phyloP scores from a whole-genome alignment of 2,888 invertebrate genomes.

The Athrips mouffetella region DNA sequence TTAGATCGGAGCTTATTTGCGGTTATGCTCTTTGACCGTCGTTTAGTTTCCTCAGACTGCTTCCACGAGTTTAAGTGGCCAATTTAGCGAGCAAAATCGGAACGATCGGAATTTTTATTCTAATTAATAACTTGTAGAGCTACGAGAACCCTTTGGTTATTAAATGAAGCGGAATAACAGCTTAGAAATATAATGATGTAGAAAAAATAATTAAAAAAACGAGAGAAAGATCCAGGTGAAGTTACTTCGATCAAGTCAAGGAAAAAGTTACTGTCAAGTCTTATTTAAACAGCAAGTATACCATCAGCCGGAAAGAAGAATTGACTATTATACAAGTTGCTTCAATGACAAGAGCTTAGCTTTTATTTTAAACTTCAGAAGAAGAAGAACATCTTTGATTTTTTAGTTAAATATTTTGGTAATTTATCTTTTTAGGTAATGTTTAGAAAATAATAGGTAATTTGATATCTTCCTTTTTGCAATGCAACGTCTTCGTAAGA shows the following conservation, averaged over 20 bases:
- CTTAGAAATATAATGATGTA: neutral
- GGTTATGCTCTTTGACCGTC: constrained; percentile 79
- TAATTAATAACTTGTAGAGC: constrained; percentile 70
- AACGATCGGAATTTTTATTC: constrained; percentile 75
- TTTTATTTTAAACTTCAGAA: too few relatives aligned
- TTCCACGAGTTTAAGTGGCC: constrained; percentile 76
- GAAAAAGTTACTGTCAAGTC: neutral
- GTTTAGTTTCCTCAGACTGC: constrained; percentile 74
- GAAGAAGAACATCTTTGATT: too few relatives aligned
- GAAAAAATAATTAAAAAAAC: neutral
- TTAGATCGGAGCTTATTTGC: constrained; percentile 76
- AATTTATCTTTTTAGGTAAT: too few relatives aligned
- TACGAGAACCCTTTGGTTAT: constrained; percentile 58
- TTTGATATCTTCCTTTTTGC: too few relatives aligned
- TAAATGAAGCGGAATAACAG: constrained; percentile 63
- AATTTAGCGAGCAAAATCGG: constrained; percentile 74
- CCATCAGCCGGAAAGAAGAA: too few relatives aligned
- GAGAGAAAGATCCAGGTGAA: neutral
- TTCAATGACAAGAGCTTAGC: too few relatives aligned
- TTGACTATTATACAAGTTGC: too few relatives aligned
- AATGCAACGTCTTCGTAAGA: too few relatives aligned
- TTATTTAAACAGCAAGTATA: too few relatives aligned
- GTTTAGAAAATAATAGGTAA: too few relatives aligned
- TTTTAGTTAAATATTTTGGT: too few relatives aligned
- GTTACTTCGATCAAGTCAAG: neutral